Evolutionary conservation across 2,113 vertebrate species (phyloP).

Genomic region (Rhodinocichla rosea): DNA sequence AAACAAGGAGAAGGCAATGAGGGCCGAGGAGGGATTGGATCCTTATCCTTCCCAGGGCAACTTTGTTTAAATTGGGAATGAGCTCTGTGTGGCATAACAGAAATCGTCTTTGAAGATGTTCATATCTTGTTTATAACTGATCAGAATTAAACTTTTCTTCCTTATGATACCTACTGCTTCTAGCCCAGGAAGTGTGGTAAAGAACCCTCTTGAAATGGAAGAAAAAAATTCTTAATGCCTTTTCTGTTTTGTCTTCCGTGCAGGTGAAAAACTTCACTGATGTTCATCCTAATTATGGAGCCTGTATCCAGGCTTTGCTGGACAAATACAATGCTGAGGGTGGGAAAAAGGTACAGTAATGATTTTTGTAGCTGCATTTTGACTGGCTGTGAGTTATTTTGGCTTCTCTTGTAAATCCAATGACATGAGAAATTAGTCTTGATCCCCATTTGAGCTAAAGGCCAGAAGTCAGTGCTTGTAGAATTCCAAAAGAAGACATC

Average conservation of each 20-base stretch:
- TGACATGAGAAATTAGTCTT: background rate
- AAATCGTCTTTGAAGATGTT: background rate
- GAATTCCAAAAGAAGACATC: background rate
- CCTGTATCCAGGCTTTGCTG: slow-evolving; percentile 77
- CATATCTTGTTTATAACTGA: background rate
- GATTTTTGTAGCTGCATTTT: background rate
- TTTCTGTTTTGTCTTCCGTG: background rate
- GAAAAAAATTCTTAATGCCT: background rate
- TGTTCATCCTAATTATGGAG: slow-evolving; percentile 84
- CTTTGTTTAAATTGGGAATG: background rate
- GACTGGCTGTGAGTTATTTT: background rate
- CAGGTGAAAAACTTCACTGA: slow-evolving; percentile 88
- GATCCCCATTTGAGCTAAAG: background rate
- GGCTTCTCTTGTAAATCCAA: background rate
- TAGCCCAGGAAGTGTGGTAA: background rate
- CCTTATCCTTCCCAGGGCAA: background rate
- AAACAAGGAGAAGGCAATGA: background rate
- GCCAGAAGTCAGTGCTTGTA: background rate
- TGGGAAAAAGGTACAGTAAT: slow-evolving; percentile 72
- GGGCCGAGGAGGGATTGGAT: background rate
- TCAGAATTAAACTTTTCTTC: background rate
- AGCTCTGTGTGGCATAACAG: background rate
- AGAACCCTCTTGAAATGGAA: background rate
- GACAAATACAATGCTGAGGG: slow-evolving; percentile 81
- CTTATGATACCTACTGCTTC: background rate